Base-by-base conservation (phyloP, 2,113 vertebrate species). In the Thymallus thymallus region DNA sequence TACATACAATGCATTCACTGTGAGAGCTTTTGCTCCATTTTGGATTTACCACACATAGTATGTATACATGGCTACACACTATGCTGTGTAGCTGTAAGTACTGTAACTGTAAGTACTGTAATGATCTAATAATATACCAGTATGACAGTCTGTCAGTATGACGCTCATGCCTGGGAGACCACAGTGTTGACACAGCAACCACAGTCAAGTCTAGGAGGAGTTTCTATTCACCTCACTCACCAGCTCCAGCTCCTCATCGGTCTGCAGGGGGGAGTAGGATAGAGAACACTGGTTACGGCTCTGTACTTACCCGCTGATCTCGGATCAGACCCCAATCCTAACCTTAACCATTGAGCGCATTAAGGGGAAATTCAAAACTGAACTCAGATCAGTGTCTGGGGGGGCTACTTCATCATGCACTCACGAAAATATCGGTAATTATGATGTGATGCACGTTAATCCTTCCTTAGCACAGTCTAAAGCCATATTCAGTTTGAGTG, bases 201-300 rank as follows among this genome's bases (percentile, higher is more conserved):
- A 66, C 29, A 66, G 64, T 30, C 64, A 35, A 66, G 64, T 98
- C 97, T 83, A 98, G 96, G 89, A 98, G 96, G 88, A 98, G 97
- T 58, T 96, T 96, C 96, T 98, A 91, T 91, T 82, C 90, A 92
- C 91, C 91, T 91, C 91, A 92, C 95, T 98, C 93, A 98, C 96
- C 96, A 97, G 94, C 76, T 97, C 95, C 95, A 97, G 91, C 88
- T 97, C 96, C 84, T 96, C 96, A 88, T 97, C 96, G 67, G 96
- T 96, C 96, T 97, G 95, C 77, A 86, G 79, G 77, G 64, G 64
- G 64, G 30, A 86, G 29, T 55, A 71, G 64, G 65, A 65, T 24
- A 83, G 22, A 80, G 56, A 70, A 23, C 74, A 55, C 61, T 41
- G 14, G 67, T 76, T 65, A 76, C 32, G 30, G 65, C 51, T 67